Evolutionary conservation across 2,113 vertebrate species (phyloP).

Genomic region (Syngnathus scovelli): DNA sequence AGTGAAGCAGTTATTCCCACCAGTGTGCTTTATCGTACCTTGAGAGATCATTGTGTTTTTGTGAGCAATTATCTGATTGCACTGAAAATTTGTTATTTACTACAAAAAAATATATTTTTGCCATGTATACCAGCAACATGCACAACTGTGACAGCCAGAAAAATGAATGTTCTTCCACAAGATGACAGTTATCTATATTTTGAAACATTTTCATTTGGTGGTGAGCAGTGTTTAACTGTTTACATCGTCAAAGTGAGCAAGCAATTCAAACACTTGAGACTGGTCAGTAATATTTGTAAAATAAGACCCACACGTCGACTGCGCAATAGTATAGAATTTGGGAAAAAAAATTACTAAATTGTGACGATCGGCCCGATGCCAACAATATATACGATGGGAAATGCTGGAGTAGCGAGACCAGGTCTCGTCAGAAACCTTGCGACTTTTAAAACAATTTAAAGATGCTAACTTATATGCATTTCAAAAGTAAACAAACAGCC

Average conservation of each 20-base stretch:
- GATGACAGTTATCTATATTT: background rate
- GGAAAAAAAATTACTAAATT: too few relatives aligned
- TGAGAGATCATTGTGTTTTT: background rate
- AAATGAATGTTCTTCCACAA: background rate
- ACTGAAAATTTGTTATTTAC: background rate
- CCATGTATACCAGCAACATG: background rate
- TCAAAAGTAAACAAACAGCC: background rate
- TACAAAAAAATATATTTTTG: background rate
- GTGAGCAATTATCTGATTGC: background rate
- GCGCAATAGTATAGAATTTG: too few relatives aligned
- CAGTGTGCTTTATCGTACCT: background rate
- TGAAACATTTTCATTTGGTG: background rate
- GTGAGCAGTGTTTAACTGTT: background rate
- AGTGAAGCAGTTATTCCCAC: background rate
- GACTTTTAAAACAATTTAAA: background rate
- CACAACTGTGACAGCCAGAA: too few relatives aligned
- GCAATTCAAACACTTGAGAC: too few relatives aligned
- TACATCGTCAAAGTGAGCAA: background rate
- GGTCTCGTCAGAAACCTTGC: background rate
- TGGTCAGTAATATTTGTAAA: too few relatives aligned
- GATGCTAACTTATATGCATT: background rate
- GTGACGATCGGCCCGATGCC: too few relatives aligned
- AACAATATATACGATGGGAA: background rate
- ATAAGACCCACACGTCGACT: too few relatives aligned
- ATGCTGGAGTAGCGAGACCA: background rate